Evolutionary conservation across 2,797 vertebrate genomes (phyloP), one percentile per base, ranked within the genome.

Genomic region (Lutjanus argentimaculatus): DNA sequence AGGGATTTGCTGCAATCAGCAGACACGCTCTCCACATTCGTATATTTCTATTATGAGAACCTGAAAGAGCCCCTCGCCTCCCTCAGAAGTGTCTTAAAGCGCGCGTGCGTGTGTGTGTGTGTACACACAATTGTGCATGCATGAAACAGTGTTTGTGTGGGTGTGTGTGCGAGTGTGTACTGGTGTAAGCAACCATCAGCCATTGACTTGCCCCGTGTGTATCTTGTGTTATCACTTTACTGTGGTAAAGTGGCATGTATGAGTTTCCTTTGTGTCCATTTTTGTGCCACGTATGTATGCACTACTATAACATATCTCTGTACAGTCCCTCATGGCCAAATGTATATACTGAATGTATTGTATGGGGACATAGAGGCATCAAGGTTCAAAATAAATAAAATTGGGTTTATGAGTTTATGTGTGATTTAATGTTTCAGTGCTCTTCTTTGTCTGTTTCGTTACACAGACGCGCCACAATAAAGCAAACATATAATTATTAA

Each of bases 261-360:
- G 90, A 78, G 80, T 91, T 88, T 84, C 80, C 67, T 92, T 86
- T 85, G 93, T 94, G 92, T 95, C 87, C 91, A 90, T 94, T 90
- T 91, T 87, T 42, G 79, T 92, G 88, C 85, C 92, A 91, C 77
- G 67, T 93, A 92, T 95, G 94, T 96, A 93, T 95, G 94, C 95
- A 95, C 95, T 96, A 95, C 90, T 93, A 87, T 84, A 89, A 94
- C 93, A 92, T 93, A 93, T 93, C 93, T 94, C 92, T 95, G 91
- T 95, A 93, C 89, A 94, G 94, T 94, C 92, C 93, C 93, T 93
- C 90, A 91, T 93, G 94, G 94, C 95, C 95, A 96, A 94, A 95
- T 96, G 95, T 96, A 96, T 92, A 95, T 96, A 95, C 90, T 96
- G 95, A 96, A 96, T 96, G 95, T 96, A 95, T 94, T 93, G 94